Conservation (phyloP, 30 jellyfish, hydroid and myxozoan genomes). For the Hydractinia echinata region DNA sequence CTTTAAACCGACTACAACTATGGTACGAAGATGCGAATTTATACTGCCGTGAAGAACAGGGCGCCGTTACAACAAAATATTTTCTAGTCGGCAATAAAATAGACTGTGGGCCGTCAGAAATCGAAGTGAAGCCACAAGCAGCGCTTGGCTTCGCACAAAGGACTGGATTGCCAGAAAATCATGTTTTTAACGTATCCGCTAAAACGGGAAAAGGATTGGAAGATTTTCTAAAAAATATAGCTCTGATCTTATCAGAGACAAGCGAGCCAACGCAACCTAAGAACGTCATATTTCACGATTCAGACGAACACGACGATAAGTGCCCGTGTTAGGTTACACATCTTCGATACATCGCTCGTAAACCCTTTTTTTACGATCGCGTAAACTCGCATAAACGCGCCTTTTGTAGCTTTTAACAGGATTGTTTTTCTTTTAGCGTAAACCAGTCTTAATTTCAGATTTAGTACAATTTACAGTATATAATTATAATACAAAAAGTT, state of each 20-base stretch:
- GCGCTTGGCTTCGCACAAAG: constrained; percentile 57
- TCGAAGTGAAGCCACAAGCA: constrained; percentile 52
- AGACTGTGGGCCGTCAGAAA: constrained; percentile 52
- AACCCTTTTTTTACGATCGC: too few species aligned
- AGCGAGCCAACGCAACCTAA: not conserved
- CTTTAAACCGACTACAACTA: constrained; percentile 46
- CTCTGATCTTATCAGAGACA: constrained; percentile 28
- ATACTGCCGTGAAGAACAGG: constrained; percentile 37
- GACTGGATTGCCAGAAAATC: constrained; percentile 29
- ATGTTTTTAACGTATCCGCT: constrained; percentile 58
- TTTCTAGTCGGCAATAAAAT: constrained; percentile 79
- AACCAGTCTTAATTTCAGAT: too few species aligned
- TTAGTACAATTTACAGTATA: too few species aligned
- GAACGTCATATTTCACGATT: not conserved
- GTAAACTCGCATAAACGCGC: too few species aligned
- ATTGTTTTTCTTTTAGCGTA: too few species aligned
- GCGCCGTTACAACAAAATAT: not conserved
- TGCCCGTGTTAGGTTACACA: not conserved
- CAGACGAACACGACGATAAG: not conserved
- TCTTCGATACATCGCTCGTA: not conserved
- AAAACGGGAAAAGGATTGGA: constrained; percentile 60
- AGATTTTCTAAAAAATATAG: constrained; percentile 43
- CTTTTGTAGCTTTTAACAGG: too few species aligned
- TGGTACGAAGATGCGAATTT: constrained; percentile 80
- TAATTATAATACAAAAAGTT: too few species aligned